Conservation (phyloP, 2,888 invertebrate genomes). For the Mythimna albipuncta region DNA sequence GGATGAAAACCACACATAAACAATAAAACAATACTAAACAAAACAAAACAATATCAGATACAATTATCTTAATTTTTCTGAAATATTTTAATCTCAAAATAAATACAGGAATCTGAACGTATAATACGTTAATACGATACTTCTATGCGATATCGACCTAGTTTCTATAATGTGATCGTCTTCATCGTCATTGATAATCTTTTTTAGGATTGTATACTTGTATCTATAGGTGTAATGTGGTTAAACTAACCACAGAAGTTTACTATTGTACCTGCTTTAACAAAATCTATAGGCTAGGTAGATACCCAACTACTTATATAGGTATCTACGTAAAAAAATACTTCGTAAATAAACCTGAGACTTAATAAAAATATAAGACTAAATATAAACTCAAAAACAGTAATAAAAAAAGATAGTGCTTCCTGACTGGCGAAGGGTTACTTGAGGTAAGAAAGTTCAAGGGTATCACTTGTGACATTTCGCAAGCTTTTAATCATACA, state of each 20-base stretch:
- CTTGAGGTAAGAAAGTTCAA: slow-evolving; percentile 48
- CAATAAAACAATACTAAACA: too few species aligned
- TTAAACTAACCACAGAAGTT: background rate
- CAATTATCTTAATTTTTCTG: too few species aligned
- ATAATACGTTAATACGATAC: too few species aligned
- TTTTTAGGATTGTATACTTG: background rate
- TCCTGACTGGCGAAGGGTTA: slow-evolving; percentile 47
- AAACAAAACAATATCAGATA: too few species aligned
- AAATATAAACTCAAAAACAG: too few species aligned
- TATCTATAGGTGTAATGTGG: background rate
- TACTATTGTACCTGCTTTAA: background rate
- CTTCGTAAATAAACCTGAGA: slow-evolving; percentile 4
- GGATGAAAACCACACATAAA: too few species aligned
- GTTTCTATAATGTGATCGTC: background rate
- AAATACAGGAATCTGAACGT: too few species aligned
- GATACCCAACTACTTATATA: background rate
- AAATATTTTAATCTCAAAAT: too few species aligned
- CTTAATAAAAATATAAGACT: too few species aligned
- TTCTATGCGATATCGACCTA: too few species aligned
- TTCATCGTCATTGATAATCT: too few species aligned
- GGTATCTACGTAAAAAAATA: background rate
- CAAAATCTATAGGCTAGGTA: background rate
- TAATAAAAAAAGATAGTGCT: slow-evolving; percentile 20
- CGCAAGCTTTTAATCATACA: too few species aligned
- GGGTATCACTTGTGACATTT: slow-evolving; percentile 42